Base-by-base conservation (phyloP, 2,797 vertebrate species). In the Enteromius treurensis region DNA sequence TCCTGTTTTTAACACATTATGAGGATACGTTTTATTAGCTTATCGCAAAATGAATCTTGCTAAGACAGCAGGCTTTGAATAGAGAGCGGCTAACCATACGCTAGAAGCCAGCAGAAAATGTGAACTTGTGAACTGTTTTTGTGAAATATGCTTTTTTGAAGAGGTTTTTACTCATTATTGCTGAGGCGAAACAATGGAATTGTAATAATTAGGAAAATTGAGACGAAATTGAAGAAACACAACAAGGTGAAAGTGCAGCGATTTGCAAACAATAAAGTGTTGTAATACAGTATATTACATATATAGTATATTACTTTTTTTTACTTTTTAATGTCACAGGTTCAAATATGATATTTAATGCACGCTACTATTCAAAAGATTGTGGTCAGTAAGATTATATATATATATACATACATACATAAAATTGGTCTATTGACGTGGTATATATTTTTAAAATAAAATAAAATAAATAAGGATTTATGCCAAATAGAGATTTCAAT, bases 1-100 rank as follows among this genome's bases (percentile, higher is more conserved):
- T 84, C 60, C 77, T 81, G 74, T 73, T 86, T 83, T 80, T 82
- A 62, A 83, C 47, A 79, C 51, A 23, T 55, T 82, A 71, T 73
- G 69, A 76, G 40, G 42, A 80, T 84, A 79, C 2, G 26, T 65
- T 73, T 82, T 10, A 76, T 15, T 51, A 77, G 76, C 40, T 79
- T 71, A 60, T 76, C 45, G 21, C 4, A 10, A 83, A 65, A 49
- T 21, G 58, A 47, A 84, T 65, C 71, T 75, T 75, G 58, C 40
- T 37, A 78, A 80, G 81, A 80, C 58, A 45, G 67, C 65, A 19
- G 51, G 42, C 42, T 53, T 79, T 29, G 53, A 51, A 83, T 11
- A 9, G 58, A 40, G 11, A 47, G 26, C 51, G 55, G 70, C 34
- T 40, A 71, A 70, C 37, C 5, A 53, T 14, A 51, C 0, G 7